Base-by-base conservation (phyloP, 1,140 invertebrate species). In the Zaprionus africanus region DNA sequence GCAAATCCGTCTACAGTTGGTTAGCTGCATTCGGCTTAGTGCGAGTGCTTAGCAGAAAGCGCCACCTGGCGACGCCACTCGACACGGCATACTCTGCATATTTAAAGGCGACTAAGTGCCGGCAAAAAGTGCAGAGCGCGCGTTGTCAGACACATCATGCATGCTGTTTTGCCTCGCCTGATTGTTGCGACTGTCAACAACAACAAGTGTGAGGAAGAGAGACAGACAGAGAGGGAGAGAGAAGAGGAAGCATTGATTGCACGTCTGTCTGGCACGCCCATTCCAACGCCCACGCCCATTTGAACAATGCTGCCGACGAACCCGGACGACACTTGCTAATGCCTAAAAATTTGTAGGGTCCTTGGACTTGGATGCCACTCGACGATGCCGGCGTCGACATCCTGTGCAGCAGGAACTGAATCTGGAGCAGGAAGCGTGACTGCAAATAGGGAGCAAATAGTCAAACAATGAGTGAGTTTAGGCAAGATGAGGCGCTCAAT, bases 21-120 rank as follows among this genome's bases (percentile, higher is more conserved):
- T 41, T 54, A 22, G 56, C 36, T 41, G 34, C 34, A 60, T 9
- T 46, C n/a, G 36, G 63, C 63, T 65, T 65, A 56, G 63, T 22
- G 41, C 7, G 11, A 31, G 5, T 59, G 41, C 41, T 28, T n/a
- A 31, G 22, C 15, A 22, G 43, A 57, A 70, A 75, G 60, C 62
- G 67, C 28, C 73, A 87, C 61, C 84, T 81, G 83, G 31, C 53
- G 73, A 46, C 41, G 15, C 49, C 72, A 63, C 77, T 80, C 66
- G 79, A 67, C 66, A 67, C 46, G 13, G 46, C 46, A 6, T 24
- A 70, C 79, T 78, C 65, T 87, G 84, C 85, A 88, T 88, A 90
- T 84, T 90, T 88, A 84, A 88, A 84, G 85, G 81, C 84, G 84
- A 70, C 73, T 88, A 88, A 88, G 84, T 84, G 84, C 84, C 75